Percentiles rank a stretch among this genome's conserved stretches.
These are phyloP conservation scores for Caenorhabditis virilis DNA, from an alignment of 2,888 invertebrate genomes.

Conservation along the genomic window DNA sequence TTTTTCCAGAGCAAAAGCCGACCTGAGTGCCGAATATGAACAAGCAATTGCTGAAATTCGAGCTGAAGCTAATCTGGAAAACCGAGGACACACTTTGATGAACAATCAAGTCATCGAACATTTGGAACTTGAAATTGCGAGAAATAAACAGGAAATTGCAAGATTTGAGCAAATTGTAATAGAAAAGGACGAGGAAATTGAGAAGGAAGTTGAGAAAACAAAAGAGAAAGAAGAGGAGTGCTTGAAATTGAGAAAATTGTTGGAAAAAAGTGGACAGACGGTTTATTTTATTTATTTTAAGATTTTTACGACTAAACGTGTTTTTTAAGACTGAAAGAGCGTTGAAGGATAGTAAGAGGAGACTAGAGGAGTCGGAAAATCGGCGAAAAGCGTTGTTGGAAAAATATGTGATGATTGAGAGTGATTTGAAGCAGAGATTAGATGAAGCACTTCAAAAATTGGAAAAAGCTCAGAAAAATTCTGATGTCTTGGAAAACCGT, in stretches of 20 bases:
- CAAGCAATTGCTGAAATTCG: conserved; percentile 30
- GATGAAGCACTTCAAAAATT: conserved; percentile 14
- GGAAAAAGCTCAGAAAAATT: conserved; percentile 14
- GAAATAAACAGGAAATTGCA: conserved; percentile 21
- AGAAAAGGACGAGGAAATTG: conserved; percentile 26
- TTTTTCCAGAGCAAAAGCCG: conserved; percentile 29
- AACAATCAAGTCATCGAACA: conserved; percentile 46
- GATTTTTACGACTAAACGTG: too few species aligned
- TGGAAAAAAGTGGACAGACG: conserved; percentile 37
- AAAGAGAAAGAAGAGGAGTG: conserved; percentile 36
- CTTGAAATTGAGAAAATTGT: conserved; percentile 30
- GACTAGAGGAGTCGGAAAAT: conserved; percentile 41
- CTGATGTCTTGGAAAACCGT: conserved; percentile 14
- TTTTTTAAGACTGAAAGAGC: conserved; percentile 45
- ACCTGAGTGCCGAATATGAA: conserved; percentile 32
- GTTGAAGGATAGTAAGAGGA: conserved; percentile 36
- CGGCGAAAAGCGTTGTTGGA: conserved; percentile 28
- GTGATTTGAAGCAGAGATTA: conserved; percentile 21
- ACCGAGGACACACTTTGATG: conserved; percentile 40
- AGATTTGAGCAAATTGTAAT: conserved; percentile 16
- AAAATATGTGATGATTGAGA: conserved; percentile 33
- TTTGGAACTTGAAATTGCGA: conserved; percentile 25
- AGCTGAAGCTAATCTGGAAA: conserved; percentile 34
- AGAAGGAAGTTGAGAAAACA: conserved; percentile 20
- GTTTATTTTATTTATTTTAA: conserved; percentile 5